These are phyloP conservation scores for Casuarius casuarius DNA, from an alignment of 2,113 vertebrate genomes.

Conservation along the genomic window DNA sequence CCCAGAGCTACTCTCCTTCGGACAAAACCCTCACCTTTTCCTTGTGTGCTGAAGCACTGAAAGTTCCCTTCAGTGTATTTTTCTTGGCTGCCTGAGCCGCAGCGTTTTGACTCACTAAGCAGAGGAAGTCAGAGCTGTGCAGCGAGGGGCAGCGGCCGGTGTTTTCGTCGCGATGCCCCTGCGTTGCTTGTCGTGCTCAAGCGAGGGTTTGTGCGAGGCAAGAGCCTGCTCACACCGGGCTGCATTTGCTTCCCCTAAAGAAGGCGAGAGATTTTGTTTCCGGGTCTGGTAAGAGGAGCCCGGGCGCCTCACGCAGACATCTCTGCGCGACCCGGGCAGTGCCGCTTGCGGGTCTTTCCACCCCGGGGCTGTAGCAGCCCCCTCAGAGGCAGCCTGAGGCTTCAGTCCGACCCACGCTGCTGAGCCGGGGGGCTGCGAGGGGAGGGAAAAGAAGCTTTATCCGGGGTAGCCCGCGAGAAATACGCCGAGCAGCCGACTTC, in stretches of 20 bases:
- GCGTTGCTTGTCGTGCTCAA: slow-evolving; percentile 54
- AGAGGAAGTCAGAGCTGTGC: slow-evolving; percentile 16
- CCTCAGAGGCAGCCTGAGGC: neutral
- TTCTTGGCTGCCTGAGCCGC: slow-evolving; percentile 30
- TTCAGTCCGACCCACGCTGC: neutral
- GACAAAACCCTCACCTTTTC: slow-evolving; percentile 54
- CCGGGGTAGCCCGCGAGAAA: neutral
- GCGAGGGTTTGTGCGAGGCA: slow-evolving; percentile 19
- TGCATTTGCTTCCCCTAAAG: slow-evolving; percentile 47
- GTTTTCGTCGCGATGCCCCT: slow-evolving; percentile 18
- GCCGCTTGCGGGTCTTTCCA: neutral
- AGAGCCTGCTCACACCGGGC: neutral
- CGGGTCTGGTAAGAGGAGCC: slow-evolving; percentile 39
- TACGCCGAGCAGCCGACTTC: rapidly evolving
- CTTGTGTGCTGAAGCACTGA: slow-evolving; percentile 38
- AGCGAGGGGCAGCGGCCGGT: slow-evolving; percentile 9
- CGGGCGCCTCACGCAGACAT: neutral
- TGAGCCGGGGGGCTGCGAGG: neutral
- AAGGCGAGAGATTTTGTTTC: slow-evolving; percentile 55
- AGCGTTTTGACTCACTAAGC: slow-evolving; percentile 52
- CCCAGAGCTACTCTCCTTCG: slow-evolving; percentile 6
- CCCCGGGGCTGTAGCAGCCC: neutral
- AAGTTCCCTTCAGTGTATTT: slow-evolving; percentile 58
- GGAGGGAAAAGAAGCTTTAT: neutral
- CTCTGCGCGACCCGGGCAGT: neutral